Base-by-base conservation (phyloP, 2,888 invertebrate genomes). In the Latrodectus elegans region DNA sequence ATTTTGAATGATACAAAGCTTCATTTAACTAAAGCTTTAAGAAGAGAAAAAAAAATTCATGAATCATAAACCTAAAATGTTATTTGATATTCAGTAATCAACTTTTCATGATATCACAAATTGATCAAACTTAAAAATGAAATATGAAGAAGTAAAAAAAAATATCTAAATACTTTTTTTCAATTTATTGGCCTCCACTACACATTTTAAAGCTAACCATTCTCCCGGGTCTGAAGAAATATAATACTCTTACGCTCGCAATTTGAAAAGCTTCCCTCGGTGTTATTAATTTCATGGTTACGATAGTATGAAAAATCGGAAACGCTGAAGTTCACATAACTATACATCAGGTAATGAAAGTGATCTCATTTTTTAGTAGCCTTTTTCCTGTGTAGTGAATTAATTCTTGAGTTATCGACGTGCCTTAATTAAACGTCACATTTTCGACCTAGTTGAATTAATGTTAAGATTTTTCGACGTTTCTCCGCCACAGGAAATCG, bases 271-370 rank as follows among this genome's bases (percentile, higher is more conserved):
- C 74, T 60, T 73, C 74, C 55, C 60, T 49, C 26, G 68, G 51
- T 67, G 67, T 84, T 84, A 84, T 84, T 84, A 84, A 84, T 84
- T 75, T 78, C 70, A 72, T 53, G 70, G 67, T 53, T 64, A 49
- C 52, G 65, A n/a, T 65, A 71, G 71, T 78, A 77, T 78, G 64
- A 73, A 77, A 84, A 84, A 52, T 64, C 51, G 78, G 73, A 73
- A 49, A 73, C 72, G 78, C 15, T 65, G 67, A 53, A 78, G 67
- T 67, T 72, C 77, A 77, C 65, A 72, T 17, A 38, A 65, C 65
- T 70, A 84, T 84, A 84, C 77, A 84, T 83, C 76, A 77, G 76
- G n/a, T 60, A 83, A 76, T 78, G 84, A 84, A 82, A 84, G 76
- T 72, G 49, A 71, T 9, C 72, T 38, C 84, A 72, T 84, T 84